Conservation (phyloP, 2,113 vertebrate species). For the Etia nguti region DNA sequence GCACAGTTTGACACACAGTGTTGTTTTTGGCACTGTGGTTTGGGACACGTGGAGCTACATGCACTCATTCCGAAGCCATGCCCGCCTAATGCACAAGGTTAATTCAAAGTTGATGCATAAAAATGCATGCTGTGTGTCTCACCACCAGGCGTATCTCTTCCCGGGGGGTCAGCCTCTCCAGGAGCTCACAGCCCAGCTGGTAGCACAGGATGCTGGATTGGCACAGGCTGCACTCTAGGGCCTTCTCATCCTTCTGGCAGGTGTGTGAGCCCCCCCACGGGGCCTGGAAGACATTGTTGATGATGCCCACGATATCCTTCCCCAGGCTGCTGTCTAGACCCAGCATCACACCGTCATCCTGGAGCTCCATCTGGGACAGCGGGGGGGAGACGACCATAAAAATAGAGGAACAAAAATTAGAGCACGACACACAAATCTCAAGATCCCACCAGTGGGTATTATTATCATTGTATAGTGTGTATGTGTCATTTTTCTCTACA, state of each 20-base stretch:
- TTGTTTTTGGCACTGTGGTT: not conserved
- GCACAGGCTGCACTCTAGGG: constrained; percentile 89
- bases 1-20: not conserved
- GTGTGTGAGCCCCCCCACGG: constrained; percentile 97
- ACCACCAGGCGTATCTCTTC: constrained; percentile 98
- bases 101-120: not conserved
- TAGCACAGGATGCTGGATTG: constrained; percentile 98
- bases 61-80: not conserved
- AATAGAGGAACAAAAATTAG: constrained; percentile 16
- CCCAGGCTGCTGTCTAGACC: constrained; percentile 92
- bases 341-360: constrained; percentile 93
- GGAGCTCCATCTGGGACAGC: constrained; percentile 90
- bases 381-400: not conserved
- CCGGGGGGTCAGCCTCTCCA: constrained; percentile 91
- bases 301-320: constrained; percentile 93
- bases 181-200: constrained; percentile 93
- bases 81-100: not conserved
- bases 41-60: not conserved
- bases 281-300: constrained; percentile 98
- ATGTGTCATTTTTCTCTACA: not conserved
- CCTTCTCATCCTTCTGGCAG: constrained; percentile 95
- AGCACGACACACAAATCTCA: constrained; percentile 5
- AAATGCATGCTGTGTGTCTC: constrained; percentile 57
- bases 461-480: not conserved
- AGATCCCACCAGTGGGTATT: constrained; percentile 29